Evolutionary conservation across 2,113 vertebrate genomes (phyloP), one percentile per base, ranked within the genome.

Genomic region (Pterocles orientalis): DNA sequence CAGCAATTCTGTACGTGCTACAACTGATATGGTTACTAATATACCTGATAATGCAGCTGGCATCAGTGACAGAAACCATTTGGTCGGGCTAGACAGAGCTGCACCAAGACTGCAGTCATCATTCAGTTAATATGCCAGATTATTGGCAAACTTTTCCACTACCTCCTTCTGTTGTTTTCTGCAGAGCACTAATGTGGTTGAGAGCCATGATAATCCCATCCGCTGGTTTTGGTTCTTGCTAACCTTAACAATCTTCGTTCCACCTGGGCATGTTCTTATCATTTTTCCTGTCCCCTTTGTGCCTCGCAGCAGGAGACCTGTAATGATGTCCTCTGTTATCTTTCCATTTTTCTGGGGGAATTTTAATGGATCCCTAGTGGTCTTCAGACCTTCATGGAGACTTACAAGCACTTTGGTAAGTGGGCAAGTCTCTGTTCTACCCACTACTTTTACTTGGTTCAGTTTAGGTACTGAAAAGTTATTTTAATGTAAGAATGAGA

Each of bases 1-100:
- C 96, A 95, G 90, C 96, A 95, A 84, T 95, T 97, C 84, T 79
- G 58, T 95, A 57, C 96, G 64, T 95, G 97, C 94, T 97, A 94
- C 81, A 96, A 97, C 94, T 96, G 95, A 96, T 96, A 94, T 41
- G 76, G 87, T 90, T 95, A 72, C 70, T 97, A 92, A 96, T 96
- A 94, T 75, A 88, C 77, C 78, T 93, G 82, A 90, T 95, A 96
- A 85, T 6, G n/a, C 21, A 95, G 82, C 73, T 96, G 94, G 94
- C 94, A 94, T 80, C 58, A 94, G 14, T 9, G 82, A 94, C 85
- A 90, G 70, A 95, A 97, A 86, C 75, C 89, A 89, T 95, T 96
- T 90, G 68, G 89, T 94, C 4, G 82, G 83, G 80, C 70, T 87
- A 95, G 94, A 95, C 61, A 57, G 85, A 87, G 69, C 61, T 94